These are phyloP conservation scores for Nebria brevicollis DNA, from an alignment of 2,888 invertebrate genomes.

Conservation along the genomic window DNA sequence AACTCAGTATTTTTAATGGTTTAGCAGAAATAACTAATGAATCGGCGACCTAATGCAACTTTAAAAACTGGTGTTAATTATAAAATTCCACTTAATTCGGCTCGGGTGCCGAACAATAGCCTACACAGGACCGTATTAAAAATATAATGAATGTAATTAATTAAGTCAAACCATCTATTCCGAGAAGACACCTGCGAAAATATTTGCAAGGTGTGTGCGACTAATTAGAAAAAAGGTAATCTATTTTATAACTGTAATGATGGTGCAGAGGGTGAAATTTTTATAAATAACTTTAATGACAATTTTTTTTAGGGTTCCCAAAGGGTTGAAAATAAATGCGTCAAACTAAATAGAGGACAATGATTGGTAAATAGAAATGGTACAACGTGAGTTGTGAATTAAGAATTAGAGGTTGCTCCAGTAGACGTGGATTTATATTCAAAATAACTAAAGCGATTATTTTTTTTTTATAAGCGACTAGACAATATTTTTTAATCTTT, in stretches of 20 bases:
- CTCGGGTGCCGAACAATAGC: not conserved
- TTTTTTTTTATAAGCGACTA: not conserved
- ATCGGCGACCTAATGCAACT: not conserved
- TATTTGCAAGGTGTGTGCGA: conserved; percentile 18
- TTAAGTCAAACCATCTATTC: conserved; percentile 13
- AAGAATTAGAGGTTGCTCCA: not conserved
- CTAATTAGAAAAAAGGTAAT: not conserved
- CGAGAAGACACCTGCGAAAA: conserved; percentile 17
- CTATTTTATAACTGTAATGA: not conserved
- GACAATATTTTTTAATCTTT: not conserved
- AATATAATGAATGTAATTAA: conserved; percentile 18
- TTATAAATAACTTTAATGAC: not conserved
- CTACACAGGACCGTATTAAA: conserved; percentile 17
- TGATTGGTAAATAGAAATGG: no score
- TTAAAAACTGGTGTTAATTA: conserved; percentile 9
- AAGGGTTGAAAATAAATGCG: no score
- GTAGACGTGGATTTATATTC: not conserved
- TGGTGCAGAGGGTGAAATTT: not conserved
- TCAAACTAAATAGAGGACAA: no score
- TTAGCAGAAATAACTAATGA: not conserved
- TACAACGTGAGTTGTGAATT: not conserved
- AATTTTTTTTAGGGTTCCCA: no score
- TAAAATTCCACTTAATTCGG: conserved; percentile 13
- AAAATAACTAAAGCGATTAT: not conserved
- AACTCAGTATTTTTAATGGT: not conserved